phyloP scores from a whole-genome alignment of 2,797 vertebrate species.

The Potorous gilbertii region DNA sequence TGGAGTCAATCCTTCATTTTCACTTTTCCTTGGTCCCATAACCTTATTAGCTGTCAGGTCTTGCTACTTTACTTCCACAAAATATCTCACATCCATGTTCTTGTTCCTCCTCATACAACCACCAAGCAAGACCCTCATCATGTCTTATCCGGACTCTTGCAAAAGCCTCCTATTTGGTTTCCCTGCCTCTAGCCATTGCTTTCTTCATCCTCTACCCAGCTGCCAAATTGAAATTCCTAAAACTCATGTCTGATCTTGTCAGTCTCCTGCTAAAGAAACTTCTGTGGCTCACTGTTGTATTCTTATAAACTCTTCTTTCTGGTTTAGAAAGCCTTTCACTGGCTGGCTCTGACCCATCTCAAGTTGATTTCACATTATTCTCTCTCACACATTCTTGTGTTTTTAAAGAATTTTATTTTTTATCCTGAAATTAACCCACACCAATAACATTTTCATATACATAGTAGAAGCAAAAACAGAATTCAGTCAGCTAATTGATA shows the following conservation, averaged over 20 bases:
- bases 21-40: neutral
- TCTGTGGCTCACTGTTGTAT: neutral
- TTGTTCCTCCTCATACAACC: neutral
- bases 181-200: neutral
- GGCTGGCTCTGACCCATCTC: neutral
- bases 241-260: neutral
- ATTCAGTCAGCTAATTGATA: too few relatives aligned
- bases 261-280: neutral
- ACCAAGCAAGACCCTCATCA: neutral
- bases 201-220: neutral
- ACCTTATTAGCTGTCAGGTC: neutral
- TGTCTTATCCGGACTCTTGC: neutral
- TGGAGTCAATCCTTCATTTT: neutral
- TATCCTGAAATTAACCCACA: neutral
- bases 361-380: neutral
- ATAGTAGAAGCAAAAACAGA: too few relatives aligned
- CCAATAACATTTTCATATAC: neutral
- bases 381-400: neutral
- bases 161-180: neutral
- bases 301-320: neutral
- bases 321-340: neutral
- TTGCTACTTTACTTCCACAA: neutral
- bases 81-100: neutral
- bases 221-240: neutral
- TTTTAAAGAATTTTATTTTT: neutral